Evolutionary conservation across 2,888 invertebrate species (phyloP).

Genomic region (Cheilosia vulpina): DNA sequence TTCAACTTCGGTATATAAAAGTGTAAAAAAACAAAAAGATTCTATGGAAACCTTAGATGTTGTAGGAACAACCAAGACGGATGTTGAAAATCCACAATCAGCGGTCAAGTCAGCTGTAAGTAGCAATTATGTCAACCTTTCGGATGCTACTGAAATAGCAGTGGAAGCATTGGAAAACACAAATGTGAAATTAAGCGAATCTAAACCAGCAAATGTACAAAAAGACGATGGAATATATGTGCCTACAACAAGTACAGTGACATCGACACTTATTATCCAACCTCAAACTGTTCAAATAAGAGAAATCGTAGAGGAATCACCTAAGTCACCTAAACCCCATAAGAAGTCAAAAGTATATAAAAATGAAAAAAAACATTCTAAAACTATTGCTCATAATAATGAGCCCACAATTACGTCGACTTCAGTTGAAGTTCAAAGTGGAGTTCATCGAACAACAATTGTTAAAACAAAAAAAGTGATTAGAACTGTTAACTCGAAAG

Average conservation of each 20-base stretch:
- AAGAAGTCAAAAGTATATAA: background rate
- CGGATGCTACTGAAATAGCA: no score
- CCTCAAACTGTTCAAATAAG: constrained; percentile 56
- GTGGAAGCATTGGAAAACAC: background rate
- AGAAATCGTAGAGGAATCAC: constrained; percentile 40
- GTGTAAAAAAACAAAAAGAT: constrained; percentile 4
- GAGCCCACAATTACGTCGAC: background rate
- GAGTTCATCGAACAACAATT: constrained; percentile 20
- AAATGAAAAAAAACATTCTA: background rate
- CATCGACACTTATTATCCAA: constrained; percentile 47
- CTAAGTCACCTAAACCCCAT: background rate
- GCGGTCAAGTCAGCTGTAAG: background rate
- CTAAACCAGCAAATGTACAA: background rate
- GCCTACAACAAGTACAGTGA: constrained; percentile 43
- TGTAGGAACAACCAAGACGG: background rate
- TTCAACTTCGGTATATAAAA: constrained; percentile 2
- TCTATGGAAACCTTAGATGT: background rate
- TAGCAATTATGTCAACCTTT: no score
- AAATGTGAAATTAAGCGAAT: background rate
- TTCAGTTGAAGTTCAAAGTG: constrained; percentile 5
- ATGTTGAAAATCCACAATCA: background rate
- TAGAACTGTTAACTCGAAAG: constrained; percentile 19
- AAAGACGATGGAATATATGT: background rate
- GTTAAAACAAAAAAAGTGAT: constrained; percentile 15
- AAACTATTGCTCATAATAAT: background rate